Evolutionary conservation across 2,113 vertebrate genomes (phyloP).

Genomic region (Sigmodon hispidus): DNA sequence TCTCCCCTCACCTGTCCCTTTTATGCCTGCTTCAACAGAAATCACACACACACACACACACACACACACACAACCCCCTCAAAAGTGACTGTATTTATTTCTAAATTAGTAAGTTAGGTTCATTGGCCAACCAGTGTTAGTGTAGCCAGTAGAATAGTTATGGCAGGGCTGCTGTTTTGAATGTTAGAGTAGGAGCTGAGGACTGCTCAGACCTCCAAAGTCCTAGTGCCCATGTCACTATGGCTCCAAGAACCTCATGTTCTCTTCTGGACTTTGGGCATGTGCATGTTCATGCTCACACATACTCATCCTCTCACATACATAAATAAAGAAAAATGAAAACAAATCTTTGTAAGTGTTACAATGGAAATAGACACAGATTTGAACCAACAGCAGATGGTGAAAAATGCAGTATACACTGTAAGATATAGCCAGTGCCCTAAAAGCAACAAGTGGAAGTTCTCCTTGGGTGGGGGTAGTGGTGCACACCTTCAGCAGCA

Average conservation of each 20-base stretch:
- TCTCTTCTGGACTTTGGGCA: neutral
- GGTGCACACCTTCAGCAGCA: neutral
- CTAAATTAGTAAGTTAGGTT: neutral
- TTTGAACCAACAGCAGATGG: neutral
- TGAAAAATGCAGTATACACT: neutral
- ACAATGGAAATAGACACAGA: neutral
- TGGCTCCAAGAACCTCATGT: neutral
- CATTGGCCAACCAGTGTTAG: neutral
- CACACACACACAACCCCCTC: neutral
- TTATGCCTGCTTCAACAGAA: neutral
- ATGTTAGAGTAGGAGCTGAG: neutral
- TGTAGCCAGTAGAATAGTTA: neutral
- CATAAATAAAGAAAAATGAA: neutral
- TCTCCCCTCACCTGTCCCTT: neutral
- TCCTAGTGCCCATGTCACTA: neutral
- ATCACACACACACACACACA: neutral
- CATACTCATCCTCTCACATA: neutral
- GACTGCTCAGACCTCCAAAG: neutral
- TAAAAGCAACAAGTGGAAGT: neutral
- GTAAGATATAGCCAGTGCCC: neutral
- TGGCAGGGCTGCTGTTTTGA: neutral
- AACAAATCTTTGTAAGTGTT: neutral
- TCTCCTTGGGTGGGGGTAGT: neutral
- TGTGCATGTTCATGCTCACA: neutral
- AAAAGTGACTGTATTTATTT: conserved; percentile 11